These are phyloP conservation scores for Xanthia icteritia DNA, from an alignment of 2,888 invertebrate genomes.

Conservation along the genomic window DNA sequence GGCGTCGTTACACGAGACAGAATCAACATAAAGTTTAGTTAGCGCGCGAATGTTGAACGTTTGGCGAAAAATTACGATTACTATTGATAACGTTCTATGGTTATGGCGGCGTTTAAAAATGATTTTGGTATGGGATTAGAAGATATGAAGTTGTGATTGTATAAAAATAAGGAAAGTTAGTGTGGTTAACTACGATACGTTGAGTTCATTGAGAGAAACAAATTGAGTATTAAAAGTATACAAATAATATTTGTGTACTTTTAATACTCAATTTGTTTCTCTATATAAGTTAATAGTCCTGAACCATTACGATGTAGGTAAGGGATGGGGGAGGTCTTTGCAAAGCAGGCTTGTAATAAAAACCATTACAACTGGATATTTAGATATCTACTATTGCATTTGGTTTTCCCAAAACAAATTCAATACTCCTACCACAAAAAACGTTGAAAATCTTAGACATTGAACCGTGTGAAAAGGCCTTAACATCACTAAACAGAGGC, in stretches of 20 bases:
- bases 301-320: no score
- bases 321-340: accelerated
- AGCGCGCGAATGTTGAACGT: constrained; percentile 39
- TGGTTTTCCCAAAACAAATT: no score
- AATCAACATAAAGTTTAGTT: constrained; percentile 58
- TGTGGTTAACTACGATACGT: background rate
- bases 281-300: background rate
- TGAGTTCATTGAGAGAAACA: no score
- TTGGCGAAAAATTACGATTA: constrained; percentile 39
- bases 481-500: constrained; percentile 42
- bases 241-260: no score
- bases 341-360: background rate
- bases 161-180: background rate
- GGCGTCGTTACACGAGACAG: constrained; percentile 58
- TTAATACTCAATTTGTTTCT: no score
- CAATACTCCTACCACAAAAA: no score
- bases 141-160: background rate
- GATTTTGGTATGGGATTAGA: background rate
- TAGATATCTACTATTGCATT: background rate
- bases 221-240: no score
- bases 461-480: constrained; percentile 32
- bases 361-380: background rate
- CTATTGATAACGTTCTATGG: constrained; percentile 34
- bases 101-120: constrained; percentile 13
- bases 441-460: background rate